Conservation (phyloP, 2,797 vertebrate species). For the Manis crassicaudata region DNA sequence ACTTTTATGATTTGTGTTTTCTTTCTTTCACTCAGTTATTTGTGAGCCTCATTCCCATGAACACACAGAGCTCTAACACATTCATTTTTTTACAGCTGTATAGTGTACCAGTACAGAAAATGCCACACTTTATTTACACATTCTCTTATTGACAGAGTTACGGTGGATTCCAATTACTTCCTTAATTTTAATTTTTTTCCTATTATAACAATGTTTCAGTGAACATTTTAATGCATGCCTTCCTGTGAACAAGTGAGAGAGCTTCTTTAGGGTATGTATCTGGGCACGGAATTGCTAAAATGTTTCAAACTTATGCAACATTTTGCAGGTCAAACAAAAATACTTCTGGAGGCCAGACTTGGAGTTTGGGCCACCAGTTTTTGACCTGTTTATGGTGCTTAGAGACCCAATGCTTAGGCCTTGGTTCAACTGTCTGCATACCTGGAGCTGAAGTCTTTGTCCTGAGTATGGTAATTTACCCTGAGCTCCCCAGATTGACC, state of each 20-base stretch:
- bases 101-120: background rate
- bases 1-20: background rate
- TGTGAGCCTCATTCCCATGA: background rate
- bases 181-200: background rate
- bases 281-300: background rate
- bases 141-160: background rate
- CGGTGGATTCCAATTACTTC: background rate
- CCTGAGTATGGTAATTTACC: too few relatives aligned
- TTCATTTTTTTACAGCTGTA: background rate
- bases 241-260: background rate
- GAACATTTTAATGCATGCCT: background rate
- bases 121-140: background rate
- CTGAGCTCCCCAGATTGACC: background rate
- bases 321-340: background rate
- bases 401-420: too few relatives aligned
- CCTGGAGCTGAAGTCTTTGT: background rate
- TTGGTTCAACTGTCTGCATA: background rate
- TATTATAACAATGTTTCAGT: background rate
- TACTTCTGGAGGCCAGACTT: background rate
- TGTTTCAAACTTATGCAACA: background rate
- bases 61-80: accelerated
- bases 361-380: background rate
- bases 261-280: background rate
- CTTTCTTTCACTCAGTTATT: background rate
- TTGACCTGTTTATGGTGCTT: accelerated